Base-by-base conservation (phyloP, 2,113 vertebrate genomes). In the Polyodon spathula region DNA sequence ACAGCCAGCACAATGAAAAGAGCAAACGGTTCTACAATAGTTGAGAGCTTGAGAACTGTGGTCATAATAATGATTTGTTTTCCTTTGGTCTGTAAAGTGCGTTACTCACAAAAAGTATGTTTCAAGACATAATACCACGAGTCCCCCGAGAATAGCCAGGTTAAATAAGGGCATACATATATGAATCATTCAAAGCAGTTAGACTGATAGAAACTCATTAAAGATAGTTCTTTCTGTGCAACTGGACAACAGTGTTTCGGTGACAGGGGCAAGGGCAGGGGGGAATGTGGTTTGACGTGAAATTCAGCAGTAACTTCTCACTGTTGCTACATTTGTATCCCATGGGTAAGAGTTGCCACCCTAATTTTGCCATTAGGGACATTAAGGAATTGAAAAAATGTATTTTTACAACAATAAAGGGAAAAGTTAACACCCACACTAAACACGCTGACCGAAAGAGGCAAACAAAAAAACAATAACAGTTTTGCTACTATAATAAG, bases 141-240 rank as follows among this genome's bases (percentile, higher is more conserved):
- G 57, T 63, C 68, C 43, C 73, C 63, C 37, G 66, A 71, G 64
- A 81, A 81, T 63, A 66, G 6, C 5, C 61, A 66, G 50, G 46
- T 37, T 1, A 5, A 4, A 2, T 46, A 73, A 72, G 73, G 62
- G 58, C 43, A 57, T 70, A 69, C 66, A 60, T 70, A 71, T 60
- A 64, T 40, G 61, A 68, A 63, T 66, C 43, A 1, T 55, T 67
- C 61, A 61, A 78, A 76, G 74, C 73, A 66, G 68, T 69, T 66
- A 61, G 46, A 62, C 68, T 81, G 77, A 84, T 61, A 77, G 75
- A 69, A 15, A 74, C 65, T 1, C 2, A 86, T 84, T 80, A 76
- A 80, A 63, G 58, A 74, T 67, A 64, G 64, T 50, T 38, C 68
- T 60, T 74, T 68, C 67, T 16, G 71, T 63, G 56, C 69, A 66